Evolutionary conservation across 2,797 vertebrate species (phyloP).

Genomic region (Anisognathus igniventris): DNA sequence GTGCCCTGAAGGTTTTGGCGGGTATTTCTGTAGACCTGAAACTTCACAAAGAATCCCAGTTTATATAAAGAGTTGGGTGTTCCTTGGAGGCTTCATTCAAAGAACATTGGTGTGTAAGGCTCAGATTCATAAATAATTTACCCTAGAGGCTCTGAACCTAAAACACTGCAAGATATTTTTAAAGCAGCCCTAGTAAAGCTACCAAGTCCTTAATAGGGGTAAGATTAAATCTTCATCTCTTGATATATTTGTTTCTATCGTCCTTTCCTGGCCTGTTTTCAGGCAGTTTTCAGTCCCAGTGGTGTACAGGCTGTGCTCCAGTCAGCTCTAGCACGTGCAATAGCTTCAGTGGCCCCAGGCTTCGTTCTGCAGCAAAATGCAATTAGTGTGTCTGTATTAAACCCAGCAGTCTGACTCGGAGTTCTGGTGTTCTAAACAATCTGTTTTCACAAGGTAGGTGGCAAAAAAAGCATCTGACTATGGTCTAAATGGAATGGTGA

Average conservation of each 20-base stretch:
- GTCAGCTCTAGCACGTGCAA: fast-evolving
- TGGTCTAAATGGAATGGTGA: neutral
- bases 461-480: neutral
- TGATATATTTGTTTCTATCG: fast-evolving
- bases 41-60: fast-evolving
- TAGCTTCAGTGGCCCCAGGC: neutral
- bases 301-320: fast-evolving
- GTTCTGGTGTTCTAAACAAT: fast-evolving
- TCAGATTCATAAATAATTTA: neutral
- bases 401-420: fast-evolving
- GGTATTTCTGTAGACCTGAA: neutral
- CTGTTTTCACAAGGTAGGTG: neutral
- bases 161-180: neutral
- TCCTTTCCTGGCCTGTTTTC: neutral
- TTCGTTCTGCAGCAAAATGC: neutral
- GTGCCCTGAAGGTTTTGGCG: neutral
- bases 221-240: fast-evolving
- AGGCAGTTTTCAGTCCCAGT: fast-evolving
- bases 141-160: neutral
- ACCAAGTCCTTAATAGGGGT: fast-evolving
- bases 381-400: neutral
- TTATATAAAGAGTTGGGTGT: fast-evolving
- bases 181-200: neutral
- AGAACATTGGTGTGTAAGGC: fast-evolving
- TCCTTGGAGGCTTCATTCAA: neutral